Evolutionary conservation across 1,140 invertebrate species (phyloP).

Genomic region (Drosophila quadrilineata): DNA sequence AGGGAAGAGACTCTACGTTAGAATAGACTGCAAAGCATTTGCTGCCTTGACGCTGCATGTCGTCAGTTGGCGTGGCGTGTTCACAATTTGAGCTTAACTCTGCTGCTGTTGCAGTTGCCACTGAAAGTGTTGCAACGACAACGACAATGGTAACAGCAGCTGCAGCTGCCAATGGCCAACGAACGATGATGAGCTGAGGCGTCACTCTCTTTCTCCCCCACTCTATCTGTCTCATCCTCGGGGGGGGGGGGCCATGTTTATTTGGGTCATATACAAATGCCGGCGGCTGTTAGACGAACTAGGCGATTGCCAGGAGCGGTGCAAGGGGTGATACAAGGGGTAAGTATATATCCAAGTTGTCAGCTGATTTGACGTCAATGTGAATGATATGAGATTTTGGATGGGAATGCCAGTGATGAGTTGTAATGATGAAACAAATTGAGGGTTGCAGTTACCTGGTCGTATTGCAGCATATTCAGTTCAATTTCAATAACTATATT

Average conservation of each 20-base stretch:
- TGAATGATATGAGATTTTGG: too few species aligned
- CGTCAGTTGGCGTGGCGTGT: conserved; percentile 42
- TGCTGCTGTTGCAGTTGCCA: conserved; percentile 41
- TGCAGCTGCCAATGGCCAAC: conserved; percentile 3
- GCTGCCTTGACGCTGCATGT: conserved; percentile 21
- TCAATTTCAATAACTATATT: conserved; percentile 15
- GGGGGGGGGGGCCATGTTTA: too few species aligned
- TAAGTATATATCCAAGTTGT: conserved; percentile 1
- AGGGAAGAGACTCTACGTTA: too few species aligned
- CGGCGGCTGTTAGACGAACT: conserved; percentile 4
- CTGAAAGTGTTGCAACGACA: conserved; percentile 15
- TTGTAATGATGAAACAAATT: conserved; percentile 12
- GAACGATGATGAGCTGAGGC: too few species aligned
- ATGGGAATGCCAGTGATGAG: too few species aligned
- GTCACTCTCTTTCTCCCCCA: too few species aligned
- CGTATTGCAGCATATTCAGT: conserved; percentile 56
- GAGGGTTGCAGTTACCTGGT: conserved; percentile 48
- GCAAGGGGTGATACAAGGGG: not conserved
- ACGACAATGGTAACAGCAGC: not conserved
- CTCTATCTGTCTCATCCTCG: too few species aligned
- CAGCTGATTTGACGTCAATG: conserved; percentile 47
- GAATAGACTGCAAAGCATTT: not conserved
- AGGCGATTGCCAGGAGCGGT: not conserved
- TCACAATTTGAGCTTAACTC: conserved; percentile 33
- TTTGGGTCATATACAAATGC: conserved; percentile 48